Percentiles rank a stretch among this genome's conserved stretches.
These are phyloP conservation scores for Drosophila borborema DNA, from an alignment of 2,888 invertebrate genomes.

Conservation along the genomic window DNA sequence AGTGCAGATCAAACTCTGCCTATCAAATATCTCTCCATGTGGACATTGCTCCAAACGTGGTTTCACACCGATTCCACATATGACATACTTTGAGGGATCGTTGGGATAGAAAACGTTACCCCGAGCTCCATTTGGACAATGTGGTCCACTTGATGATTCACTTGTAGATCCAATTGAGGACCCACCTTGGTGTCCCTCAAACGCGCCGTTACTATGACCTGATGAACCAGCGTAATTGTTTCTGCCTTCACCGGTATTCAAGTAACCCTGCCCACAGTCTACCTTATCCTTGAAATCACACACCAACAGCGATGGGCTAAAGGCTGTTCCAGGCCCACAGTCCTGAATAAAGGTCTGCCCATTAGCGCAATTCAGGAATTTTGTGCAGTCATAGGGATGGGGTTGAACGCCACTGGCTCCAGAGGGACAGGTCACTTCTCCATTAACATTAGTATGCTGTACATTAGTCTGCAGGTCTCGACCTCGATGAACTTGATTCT, in stretches of 20 bases:
- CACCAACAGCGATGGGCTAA: slow-evolving; percentile 86
- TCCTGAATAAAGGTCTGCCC: slow-evolving; percentile 87
- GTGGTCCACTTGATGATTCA: neutral
- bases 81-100: slow-evolving; percentile 84
- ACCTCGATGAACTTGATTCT: slow-evolving; percentile 1
- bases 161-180: neutral
- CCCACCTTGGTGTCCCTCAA: neutral
- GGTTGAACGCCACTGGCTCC: slow-evolving; percentile 86
- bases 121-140: slow-evolving; percentile 84
- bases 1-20: slow-evolving; percentile 86
- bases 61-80: slow-evolving; percentile 86
- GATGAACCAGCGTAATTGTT: slow-evolving; percentile 23
- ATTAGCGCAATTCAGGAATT: slow-evolving; percentile 88
- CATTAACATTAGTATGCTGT: neutral
- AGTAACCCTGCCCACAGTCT: slow-evolving; percentile 82
- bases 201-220: slow-evolving; percentile 8
- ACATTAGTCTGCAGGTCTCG: neutral
- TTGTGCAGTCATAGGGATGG: slow-evolving; percentile 88
- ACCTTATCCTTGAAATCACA: slow-evolving; percentile 88
- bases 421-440: slow-evolving; percentile 60
- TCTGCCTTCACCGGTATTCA: neutral
- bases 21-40: slow-evolving; percentile 88
- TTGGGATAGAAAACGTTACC: slow-evolving; percentile 87
- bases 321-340: slow-evolving; percentile 88
- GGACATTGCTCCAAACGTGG: slow-evolving; percentile 87